Evolutionary conservation across 2,113 vertebrate species (phyloP).

Genomic region (Cheilinus undulatus): DNA sequence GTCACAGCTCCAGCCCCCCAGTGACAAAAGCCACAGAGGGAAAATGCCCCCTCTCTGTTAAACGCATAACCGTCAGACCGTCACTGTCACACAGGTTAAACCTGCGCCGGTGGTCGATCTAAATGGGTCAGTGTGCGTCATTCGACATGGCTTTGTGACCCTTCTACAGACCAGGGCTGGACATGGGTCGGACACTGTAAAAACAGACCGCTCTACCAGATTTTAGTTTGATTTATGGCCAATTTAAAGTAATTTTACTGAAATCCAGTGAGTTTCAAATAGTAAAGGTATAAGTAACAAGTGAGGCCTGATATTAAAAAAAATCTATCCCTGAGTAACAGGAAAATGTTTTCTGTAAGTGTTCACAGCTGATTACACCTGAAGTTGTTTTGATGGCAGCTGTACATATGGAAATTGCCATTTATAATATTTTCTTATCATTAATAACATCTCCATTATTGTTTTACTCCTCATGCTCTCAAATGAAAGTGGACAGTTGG

Average conservation of each 20-base stretch:
- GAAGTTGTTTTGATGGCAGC: background rate
- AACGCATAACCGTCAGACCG: background rate
- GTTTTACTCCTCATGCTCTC: constrained; percentile 44
- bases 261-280: no score
- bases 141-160: constrained; percentile 15
- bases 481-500: constrained; percentile 16
- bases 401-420: constrained; percentile 9
- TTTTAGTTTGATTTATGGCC: background rate
- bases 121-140: constrained; percentile 44
- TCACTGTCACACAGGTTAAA: constrained; percentile 26
- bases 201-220: background rate
- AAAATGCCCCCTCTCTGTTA: constrained; percentile 18
- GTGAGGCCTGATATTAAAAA: no score
- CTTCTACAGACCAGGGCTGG: constrained; percentile 19
- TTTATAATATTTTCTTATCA: constrained; percentile 12
- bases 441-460: constrained; percentile 29
- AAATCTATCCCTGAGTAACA: no score
- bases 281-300: no score
- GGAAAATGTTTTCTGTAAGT: no score
- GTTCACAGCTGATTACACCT: background rate
- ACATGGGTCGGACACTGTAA: background rate
- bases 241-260: background rate
- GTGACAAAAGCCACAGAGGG: constrained; percentile 17
- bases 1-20: constrained; percentile 18
- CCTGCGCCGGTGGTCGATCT: constrained; percentile 4